These are phyloP conservation scores for Lucifuga dentata DNA, from an alignment of 2,113 vertebrate genomes.

Conservation along the genomic window DNA sequence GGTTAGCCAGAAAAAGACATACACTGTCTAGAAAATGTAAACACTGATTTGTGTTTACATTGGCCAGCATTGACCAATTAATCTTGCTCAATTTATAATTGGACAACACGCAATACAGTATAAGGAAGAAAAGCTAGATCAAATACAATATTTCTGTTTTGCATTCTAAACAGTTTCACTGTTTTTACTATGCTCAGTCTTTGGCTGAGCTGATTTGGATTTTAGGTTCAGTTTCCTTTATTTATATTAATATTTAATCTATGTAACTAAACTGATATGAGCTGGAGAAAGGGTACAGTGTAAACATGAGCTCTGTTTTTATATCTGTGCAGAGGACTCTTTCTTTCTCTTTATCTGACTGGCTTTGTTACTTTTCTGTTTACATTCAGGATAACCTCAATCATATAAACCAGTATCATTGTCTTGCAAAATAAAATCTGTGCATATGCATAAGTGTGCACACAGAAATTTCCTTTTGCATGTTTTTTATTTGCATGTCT, in stretches of 20 bases:
- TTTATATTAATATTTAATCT: no score
- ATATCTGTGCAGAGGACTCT: not conserved
- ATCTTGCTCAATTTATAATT: no score
- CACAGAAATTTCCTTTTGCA: not conserved
- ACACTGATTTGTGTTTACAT: no score
- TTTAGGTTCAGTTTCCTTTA: not conserved
- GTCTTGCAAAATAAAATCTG: not conserved
- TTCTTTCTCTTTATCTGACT: not conserved
- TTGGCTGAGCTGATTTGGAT: not conserved
- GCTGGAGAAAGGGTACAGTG: no score
- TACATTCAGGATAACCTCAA: not conserved
- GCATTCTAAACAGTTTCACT: no score
- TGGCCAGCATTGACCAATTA: no score
- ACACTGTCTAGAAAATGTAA: not conserved
- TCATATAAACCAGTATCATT: not conserved
- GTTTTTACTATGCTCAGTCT: not conserved
- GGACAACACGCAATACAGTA: no score
- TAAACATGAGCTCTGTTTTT: not conserved
- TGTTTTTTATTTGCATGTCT: constrained; percentile 40
- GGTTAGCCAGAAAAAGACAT: not conserved
- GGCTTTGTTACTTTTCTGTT: not conserved
- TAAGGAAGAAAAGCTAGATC: no score
- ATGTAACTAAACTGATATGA: no score
- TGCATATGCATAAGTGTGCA: not conserved
- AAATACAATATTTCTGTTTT: no score